Evolutionary conservation across 2,797 vertebrate genomes (phyloP).

Genomic region (Pseudomugil gertrudae): DNA sequence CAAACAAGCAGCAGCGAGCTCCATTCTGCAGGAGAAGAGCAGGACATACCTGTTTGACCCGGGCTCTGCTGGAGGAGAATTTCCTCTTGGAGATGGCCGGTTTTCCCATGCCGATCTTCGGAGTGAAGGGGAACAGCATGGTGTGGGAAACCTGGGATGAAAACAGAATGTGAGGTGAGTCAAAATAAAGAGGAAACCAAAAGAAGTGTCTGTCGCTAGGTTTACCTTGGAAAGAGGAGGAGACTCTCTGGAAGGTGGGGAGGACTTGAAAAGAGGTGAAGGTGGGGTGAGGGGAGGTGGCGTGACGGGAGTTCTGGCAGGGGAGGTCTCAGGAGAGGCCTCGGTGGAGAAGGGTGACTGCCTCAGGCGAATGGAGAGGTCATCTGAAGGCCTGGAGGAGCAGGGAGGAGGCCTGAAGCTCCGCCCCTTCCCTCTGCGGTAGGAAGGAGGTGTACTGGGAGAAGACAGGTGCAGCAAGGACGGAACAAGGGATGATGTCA

Average conservation of each 20-base stretch:
- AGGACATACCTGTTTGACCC: constrained; percentile 89
- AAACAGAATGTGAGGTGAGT: neutral
- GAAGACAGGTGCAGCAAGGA: constrained; percentile 79
- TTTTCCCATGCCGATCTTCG: constrained; percentile 98
- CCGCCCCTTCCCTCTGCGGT: constrained; percentile 49
- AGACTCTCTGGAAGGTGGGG: constrained; percentile 51
- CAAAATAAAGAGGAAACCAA: neutral
- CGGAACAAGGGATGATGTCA: constrained; percentile 67
- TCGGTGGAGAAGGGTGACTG: constrained; percentile 81
- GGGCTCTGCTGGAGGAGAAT: constrained; percentile 93
- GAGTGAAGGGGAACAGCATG: constrained; percentile 87
- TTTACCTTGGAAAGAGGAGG: constrained; percentile 59
- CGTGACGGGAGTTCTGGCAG: constrained; percentile 58
- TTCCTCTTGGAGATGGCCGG: constrained; percentile 97
- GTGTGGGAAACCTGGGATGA: constrained; percentile 47
- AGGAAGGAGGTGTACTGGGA: constrained; percentile 14
- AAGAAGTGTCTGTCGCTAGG: neutral
- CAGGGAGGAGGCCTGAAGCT: constrained; percentile 68
- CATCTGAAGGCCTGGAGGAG: constrained; percentile 72
- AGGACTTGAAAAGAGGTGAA: constrained; percentile 58
- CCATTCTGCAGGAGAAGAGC: neutral
- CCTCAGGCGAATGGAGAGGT: constrained; percentile 71
- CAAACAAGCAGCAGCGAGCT: neutral
- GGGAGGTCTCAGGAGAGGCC: constrained; percentile 78
- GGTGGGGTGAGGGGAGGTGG: constrained; percentile 67